Base-by-base conservation (phyloP, 2,888 invertebrate genomes). In the Xylota sylvarum region DNA sequence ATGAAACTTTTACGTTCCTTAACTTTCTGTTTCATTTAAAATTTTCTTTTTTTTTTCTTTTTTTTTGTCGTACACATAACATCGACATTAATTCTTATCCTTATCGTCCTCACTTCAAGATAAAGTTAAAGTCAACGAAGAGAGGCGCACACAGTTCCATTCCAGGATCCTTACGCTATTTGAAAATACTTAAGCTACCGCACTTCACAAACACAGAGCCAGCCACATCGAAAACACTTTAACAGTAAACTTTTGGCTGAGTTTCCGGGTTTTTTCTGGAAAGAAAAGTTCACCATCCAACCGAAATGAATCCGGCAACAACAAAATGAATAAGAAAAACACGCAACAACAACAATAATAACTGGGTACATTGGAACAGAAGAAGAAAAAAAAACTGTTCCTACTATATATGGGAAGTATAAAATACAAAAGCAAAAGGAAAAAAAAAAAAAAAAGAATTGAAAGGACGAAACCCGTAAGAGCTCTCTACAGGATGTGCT, bases 401-500 rank as follows among this genome's bases (percentile, higher is more conserved):
- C 14, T 19, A 40, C 5, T 4, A 43, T n/a, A 19, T 64, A 30
- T 32, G 27, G 67, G 50, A 46, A 19, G 40, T 48, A 69, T 30
- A 6, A 58, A 46, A 72, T 7, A 40, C 1, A 52, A 52, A 52
- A 58, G 62, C 1, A 35, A 55, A 27, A 5, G 60, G 23, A n/a
- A 7, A 60, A 55, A 52, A 23, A 9, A 37, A 9, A 23, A 9
- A 37, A 9, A 35, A 67, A 32, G n/a, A 52, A 50, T 52, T 37
- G 7, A 65, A 69, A 50, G 14, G 27, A 35, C 56, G 64, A 58
- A 67, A 35, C 65, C 56, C 35, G 19, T 58, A 65, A 76, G 70
- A 14, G 43, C 37, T 78, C 37, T 78, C 52, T 40, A 52, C 78
- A 70, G 78, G 62, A 78, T 78, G 70, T 62, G 78, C 70, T 70